These are phyloP conservation scores for Gastrophysa polygoni DNA, from an alignment of 2,888 invertebrate species.

Conservation along the genomic window DNA sequence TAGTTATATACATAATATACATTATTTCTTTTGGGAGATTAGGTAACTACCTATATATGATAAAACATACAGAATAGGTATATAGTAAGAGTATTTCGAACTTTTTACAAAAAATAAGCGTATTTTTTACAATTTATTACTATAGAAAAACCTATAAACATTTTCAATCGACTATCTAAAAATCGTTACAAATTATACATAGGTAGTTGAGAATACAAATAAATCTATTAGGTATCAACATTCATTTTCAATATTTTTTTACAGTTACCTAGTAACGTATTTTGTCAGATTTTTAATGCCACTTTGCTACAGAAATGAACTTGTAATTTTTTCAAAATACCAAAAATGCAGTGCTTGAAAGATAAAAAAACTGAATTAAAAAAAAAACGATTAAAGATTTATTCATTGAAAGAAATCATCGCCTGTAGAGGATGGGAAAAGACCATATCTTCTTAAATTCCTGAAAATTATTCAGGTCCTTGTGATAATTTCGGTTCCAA, in stretches of 20 bases:
- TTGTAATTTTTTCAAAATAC: slow-evolving; percentile 1
- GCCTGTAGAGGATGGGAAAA: too few species aligned
- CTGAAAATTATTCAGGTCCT: too few species aligned
- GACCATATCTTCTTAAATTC: too few species aligned
- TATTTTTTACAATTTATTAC: slow-evolving; percentile 41
- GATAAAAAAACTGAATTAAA: too few species aligned
- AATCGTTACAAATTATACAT: slow-evolving; percentile 30
- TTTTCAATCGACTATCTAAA: slow-evolving; percentile 12
- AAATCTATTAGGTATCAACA: slow-evolving; percentile 25
- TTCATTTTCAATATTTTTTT: slow-evolving; percentile 22
- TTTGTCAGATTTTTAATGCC: slow-evolving; percentile 16
- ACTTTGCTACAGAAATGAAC: slow-evolving; percentile 14
- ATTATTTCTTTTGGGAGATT: slow-evolving; percentile 36
- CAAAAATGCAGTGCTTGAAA: neutral
- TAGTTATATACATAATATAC: slow-evolving; percentile 48
- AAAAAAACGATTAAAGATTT: too few species aligned
- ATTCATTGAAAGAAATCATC: too few species aligned
- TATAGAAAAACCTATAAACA: slow-evolving; percentile 38
- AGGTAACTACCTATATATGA: slow-evolving; percentile 34
- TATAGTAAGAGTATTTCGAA: slow-evolving; percentile 42
- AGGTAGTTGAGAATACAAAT: slow-evolving; percentile 35
- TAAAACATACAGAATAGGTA: slow-evolving; percentile 37
- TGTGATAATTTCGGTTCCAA: too few species aligned
- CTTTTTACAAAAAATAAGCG: slow-evolving; percentile 46
- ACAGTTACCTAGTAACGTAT: slow-evolving; percentile 7